A percentile compares a stretch with the other conserved stretches of the same genome.
Evolutionary conservation across 2,888 invertebrate genomes (phyloP).

Genomic region (Nemotelus pantherinus): DNA sequence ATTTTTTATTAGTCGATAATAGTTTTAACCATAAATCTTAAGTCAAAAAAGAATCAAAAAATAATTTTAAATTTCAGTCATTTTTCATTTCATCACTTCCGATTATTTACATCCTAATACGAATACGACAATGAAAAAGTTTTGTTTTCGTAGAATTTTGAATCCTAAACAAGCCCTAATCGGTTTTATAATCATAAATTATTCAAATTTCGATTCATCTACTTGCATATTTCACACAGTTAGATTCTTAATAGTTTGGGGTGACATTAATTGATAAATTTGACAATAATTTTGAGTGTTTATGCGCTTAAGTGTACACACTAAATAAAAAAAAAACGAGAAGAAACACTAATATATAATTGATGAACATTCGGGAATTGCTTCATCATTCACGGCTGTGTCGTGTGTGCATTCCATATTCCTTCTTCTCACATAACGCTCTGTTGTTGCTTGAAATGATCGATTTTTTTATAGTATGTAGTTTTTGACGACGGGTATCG

Average conservation of each 20-base stretch:
- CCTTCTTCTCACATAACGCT: too few species aligned
- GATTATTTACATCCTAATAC: conserved; percentile 50
- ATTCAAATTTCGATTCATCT: neutral
- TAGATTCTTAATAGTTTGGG: neutral
- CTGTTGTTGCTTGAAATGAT: too few species aligned
- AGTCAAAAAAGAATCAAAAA: conserved; percentile 49
- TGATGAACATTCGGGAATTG: too few species aligned
- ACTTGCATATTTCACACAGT: neutral
- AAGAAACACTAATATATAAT: neutral
- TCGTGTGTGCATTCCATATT: too few species aligned
- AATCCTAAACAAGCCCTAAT: conserved; percentile 37
- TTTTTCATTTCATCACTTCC: conserved; percentile 46
- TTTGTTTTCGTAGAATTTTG: conserved; percentile 35
- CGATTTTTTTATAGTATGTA: too few species aligned
- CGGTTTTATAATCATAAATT: neutral
- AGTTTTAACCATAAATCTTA: conserved; percentile 38
- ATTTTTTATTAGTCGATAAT: conserved; percentile 29
- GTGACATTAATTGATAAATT: conserved; percentile 22
- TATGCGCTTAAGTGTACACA: neutral
- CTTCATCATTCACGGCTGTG: too few species aligned
- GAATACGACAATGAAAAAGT: conserved; percentile 36
- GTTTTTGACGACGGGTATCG: too few species aligned
- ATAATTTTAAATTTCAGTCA: conserved; percentile 51
- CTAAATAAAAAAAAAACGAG: neutral
- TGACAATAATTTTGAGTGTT: conserved; percentile 19